Base-by-base conservation (phyloP, 2,888 invertebrate species). In the Tenodera sinensis region DNA sequence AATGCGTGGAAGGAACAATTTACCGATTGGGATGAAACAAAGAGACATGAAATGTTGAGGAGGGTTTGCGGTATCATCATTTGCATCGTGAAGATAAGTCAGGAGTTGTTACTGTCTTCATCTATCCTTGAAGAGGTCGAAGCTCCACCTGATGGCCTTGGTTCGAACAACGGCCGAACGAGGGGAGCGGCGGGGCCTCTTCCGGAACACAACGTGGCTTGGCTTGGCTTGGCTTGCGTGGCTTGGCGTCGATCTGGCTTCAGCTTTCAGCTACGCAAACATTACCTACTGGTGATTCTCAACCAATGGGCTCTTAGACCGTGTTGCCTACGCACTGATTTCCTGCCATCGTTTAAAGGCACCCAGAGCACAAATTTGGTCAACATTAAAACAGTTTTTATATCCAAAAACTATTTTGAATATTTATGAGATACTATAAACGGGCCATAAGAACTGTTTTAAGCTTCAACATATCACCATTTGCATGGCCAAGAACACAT, bases 91-190 rank as follows among this genome's bases (percentile, higher is more conserved):
- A 34, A 34, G 85, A 28, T n/a, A 85, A n/a, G 85, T 47, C 3
- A 30, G 42, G 54, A 54, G 20, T 71, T 71, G 85, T 81, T 88
- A 87, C 87, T 87, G 89, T 89, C 87, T 89, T 87, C 83, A 30
- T 27, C 84, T 87, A 88, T 88, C 89, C 89, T 89, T 89, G 89
- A 83, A 83, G 88, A 89, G 89, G 89, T 89, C 89, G 89, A 85
- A 89, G 89, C 87, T 88, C 85, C 83, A 86, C 85, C 54, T 30
- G 15, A 83, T 89, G 88, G 88, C 89, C 89, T 89, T 89, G 89
- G 89, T 84, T 83, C 88, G 83, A 89, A 54, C 89, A 86, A 71
- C 88, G 85, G 87, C 84, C 82, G 71, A 12, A 81, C 54, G 20
- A 47, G 83, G 20, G 87, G 87, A 83, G 87, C 27, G 34, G 42